Evolutionary conservation across 2,888 invertebrate genomes (phyloP), one percentile per base, ranked within the genome.

Genomic region (Tridacna crocea): DNA sequence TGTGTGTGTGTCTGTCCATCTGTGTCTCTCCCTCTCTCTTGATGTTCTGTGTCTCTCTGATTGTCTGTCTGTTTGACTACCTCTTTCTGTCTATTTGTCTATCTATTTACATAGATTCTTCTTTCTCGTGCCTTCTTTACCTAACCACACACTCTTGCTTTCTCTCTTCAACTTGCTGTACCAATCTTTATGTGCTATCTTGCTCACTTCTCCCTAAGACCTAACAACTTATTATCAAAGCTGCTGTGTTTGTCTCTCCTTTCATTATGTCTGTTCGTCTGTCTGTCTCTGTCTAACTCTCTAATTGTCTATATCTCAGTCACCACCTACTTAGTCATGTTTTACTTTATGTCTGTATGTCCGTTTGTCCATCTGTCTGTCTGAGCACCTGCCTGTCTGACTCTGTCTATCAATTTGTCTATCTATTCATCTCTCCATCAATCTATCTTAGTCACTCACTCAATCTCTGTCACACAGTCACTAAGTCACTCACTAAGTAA

Each of bases 21-120:
- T 60, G 13, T 60, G 13, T 60, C 60, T 60, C 60, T 60, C 60
- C n/a, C 60, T 60, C 60, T 60, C 60, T 60, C 60, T 60, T n/a
- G 12, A 12, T 60, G 13, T n/a, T 22, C 22, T 22, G 13, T 60
- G 13, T 60, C 60, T 60, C 60, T 60, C 60, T 60, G 13, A 15
- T n/a, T 60, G 13, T n/a, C 60, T 60, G n/a, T 60, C 60, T 60
- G 10, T 60, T 22, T 60, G n/a, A 15, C 60, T 60, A 10, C n/a
- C 60, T 60, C 60, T 51, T 51, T 60, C 60, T 60, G n/a, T 60
- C 60, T 60, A 15, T 60, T 10, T 60, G n/a, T 60, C 13, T 60
- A 10, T 60, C 13, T 60, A 10, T 60, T 10, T 60, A 10, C n/a
- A 12, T 60, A 12, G 12, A 12, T 60, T n/a, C n/a, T n/a, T 60